phyloP scores from a whole-genome alignment of 2,797 vertebrate genomes.

The Sphaeramia orbicularis region DNA sequence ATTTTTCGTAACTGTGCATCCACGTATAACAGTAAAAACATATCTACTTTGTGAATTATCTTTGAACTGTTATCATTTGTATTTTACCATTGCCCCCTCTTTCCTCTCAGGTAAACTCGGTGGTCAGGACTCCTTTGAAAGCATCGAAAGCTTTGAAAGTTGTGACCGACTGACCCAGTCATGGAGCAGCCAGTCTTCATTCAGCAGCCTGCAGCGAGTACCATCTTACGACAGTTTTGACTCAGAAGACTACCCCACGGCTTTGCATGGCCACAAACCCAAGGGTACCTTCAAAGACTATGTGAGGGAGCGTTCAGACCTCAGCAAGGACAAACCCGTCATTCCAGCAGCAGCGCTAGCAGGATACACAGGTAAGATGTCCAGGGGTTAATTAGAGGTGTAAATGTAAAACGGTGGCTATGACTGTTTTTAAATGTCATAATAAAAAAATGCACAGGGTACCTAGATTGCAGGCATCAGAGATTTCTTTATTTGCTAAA shows the following conservation, averaged over 20 bases:
- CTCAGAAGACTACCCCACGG: conserved; percentile 94
- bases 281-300: conserved; percentile 99
- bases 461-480: background rate
- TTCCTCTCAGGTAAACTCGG: conserved; percentile 91
- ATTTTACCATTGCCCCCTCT: background rate
- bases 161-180: conserved; percentile 97
- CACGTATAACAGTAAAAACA: background rate
- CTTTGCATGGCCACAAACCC: conserved; percentile 95
- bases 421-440: conserved; percentile 16
- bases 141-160: conserved; percentile 98
- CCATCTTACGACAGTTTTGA: conserved; percentile 99
- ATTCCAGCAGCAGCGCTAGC: conserved; percentile 97
- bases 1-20: background rate
- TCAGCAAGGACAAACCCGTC: conserved; percentile 99
- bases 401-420: background rate
- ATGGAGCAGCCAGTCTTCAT: conserved; percentile 98
- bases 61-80: too few relatives aligned
- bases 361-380: conserved; percentile 94
- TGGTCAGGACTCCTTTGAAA: conserved; percentile 98
- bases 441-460: background rate
- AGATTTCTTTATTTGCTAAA: too few relatives aligned
- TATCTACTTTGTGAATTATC: too few relatives aligned
- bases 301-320: conserved; percentile 96
- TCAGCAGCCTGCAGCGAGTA: conserved; percentile 97
- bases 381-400: background rate